Evolutionary conservation across 2,113 vertebrate species (phyloP).

Genomic region (Nettapus auritus): DNA sequence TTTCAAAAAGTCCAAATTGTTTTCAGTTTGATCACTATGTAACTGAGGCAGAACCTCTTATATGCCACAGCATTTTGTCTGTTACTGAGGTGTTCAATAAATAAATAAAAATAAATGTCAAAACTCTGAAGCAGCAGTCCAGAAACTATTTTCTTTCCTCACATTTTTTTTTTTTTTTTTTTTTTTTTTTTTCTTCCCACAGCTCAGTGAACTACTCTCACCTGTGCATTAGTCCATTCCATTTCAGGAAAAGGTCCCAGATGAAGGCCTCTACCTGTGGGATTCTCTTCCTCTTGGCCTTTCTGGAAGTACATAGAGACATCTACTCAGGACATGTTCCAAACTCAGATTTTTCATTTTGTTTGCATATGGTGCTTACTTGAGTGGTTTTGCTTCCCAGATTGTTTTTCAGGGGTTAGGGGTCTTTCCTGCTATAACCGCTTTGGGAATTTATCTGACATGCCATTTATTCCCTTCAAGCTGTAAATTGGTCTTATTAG

Average conservation of each 20-base stretch:
- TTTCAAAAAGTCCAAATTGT: not conserved
- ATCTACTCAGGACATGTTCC: constrained; percentile 54
- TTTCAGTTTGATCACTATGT: not conserved
- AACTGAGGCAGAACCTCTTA: not conserved
- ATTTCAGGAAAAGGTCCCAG: constrained; percentile 71
- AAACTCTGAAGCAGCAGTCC: not conserved
- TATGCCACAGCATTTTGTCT: not conserved
- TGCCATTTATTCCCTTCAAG: not conserved
- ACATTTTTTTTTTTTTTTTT: not conserved
- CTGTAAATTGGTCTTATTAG: not conserved
- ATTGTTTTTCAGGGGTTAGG: not conserved
- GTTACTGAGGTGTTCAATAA: not conserved
- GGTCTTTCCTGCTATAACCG: not conserved
- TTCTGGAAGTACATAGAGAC: constrained; percentile 70
- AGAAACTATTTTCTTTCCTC: constrained; percentile 33
- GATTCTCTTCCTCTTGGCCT: constrained; percentile 72
- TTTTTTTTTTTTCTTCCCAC: not conserved
- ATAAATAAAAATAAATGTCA: not conserved
- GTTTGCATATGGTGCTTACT: not conserved
- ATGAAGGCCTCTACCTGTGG: constrained; percentile 71
- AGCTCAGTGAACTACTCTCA: constrained; percentile 54
- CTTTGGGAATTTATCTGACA: not conserved
- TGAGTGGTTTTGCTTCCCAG: not conserved
- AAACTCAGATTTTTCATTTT: constrained; percentile 44
- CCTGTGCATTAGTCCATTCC: constrained; percentile 69